Conservation (phyloP, 2,797 vertebrate genomes). For the Mycteria americana region DNA sequence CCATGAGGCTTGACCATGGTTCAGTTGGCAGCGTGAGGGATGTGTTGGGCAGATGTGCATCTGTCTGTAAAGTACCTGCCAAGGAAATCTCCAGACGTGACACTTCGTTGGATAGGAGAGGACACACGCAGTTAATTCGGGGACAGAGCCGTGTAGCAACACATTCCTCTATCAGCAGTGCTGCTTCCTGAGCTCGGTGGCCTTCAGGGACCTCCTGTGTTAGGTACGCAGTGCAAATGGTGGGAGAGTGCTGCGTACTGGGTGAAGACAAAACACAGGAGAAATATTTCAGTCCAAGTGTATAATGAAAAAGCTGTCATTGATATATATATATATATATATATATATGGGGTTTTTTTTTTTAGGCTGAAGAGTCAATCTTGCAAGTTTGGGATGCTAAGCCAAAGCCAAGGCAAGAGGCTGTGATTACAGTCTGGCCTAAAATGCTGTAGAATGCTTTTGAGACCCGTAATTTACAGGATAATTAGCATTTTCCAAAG, state of each 20-base stretch:
- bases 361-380: not conserved
- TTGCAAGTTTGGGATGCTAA: not conserved
- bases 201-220: not conserved
- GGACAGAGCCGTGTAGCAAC: not conserved
- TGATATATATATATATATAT: not conserved
- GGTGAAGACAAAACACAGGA: not conserved
- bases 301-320: not conserved
- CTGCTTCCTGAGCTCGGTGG: not conserved
- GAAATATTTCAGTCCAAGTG: not conserved
- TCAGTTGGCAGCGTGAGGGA: not conserved
- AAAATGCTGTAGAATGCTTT: not conserved
- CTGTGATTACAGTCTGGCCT: not conserved
- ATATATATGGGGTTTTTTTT: too few species aligned
- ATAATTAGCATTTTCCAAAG: not conserved
- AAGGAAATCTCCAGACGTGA: not conserved
- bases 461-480: slow-evolving; percentile 1
- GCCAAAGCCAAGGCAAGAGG: not conserved
- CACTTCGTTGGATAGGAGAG: not conserved
- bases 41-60: not conserved
- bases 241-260: not conserved
- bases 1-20: fast-evolving
- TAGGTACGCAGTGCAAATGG: not conserved
- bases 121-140: fast-evolving
- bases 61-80: not conserved
- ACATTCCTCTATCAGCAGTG: not conserved